These are phyloP conservation scores for Mamestra brassicae DNA, from an alignment of 2,888 invertebrate species.

Conservation along the genomic window DNA sequence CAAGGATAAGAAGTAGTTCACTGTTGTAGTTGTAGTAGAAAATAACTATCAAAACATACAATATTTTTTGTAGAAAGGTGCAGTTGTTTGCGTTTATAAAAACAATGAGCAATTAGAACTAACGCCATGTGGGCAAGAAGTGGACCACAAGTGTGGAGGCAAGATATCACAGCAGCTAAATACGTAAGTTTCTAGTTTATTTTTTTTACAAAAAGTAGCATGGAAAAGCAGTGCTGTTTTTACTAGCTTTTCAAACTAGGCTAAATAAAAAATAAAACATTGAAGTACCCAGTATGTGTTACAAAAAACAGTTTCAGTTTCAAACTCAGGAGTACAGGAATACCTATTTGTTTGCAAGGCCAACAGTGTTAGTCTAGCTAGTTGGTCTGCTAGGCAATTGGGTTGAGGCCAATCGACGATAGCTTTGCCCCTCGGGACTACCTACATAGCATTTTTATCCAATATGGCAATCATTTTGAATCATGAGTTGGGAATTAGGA, in stretches of 20 bases:
- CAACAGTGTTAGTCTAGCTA: background rate
- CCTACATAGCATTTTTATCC: background rate
- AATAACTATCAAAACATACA: background rate
- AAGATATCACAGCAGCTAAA: constrained; percentile 87
- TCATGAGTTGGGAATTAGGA: too few species aligned
- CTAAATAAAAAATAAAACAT: too few species aligned
- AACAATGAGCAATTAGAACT: constrained; percentile 80
- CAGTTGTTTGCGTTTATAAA: constrained; percentile 91
- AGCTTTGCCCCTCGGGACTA: background rate
- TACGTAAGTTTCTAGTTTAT: constrained; percentile 78
- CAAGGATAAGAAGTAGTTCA: background rate
- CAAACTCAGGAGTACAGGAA: background rate
- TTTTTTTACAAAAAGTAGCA: too few species aligned
- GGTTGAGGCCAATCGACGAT: background rate
- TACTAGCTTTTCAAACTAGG: background rate
- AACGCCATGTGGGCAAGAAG: constrained; percentile 86
- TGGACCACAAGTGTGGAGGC: constrained; percentile 88
- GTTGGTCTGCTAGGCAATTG: background rate
- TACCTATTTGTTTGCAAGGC: background rate
- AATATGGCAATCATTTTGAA: background rate
- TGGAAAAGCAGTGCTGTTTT: background rate
- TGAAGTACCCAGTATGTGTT: too few species aligned
- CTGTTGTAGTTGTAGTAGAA: too few species aligned
- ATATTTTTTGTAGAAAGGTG: constrained; percentile 84
- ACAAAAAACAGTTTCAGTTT: background rate